Conservation (phyloP, 2,797 vertebrate genomes). For the Taenioides sp. region DNA sequence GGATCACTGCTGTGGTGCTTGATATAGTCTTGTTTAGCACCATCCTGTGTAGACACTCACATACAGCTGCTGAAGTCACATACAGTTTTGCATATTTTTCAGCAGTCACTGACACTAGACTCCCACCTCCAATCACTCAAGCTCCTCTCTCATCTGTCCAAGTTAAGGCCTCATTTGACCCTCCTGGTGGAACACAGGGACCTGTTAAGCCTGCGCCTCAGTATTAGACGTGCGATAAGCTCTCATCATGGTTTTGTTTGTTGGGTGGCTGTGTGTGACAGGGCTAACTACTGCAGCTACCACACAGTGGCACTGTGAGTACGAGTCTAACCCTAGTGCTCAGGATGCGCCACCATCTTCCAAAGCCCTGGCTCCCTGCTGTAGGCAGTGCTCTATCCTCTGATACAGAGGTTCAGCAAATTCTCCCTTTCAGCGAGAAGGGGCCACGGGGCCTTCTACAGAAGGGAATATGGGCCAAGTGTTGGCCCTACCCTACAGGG, state of each 20-base stretch:
- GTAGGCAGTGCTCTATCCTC: constrained; percentile 76
- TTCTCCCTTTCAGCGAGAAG: constrained; percentile 61
- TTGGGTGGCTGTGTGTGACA: constrained; percentile 64
- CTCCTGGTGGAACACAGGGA: constrained; percentile 55
- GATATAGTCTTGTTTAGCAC: constrained; percentile 58
- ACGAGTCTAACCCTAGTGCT: constrained; percentile 69
- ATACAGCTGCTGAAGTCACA: constrained; percentile 58
- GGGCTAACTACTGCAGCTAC: constrained; percentile 73
- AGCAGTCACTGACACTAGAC: constrained; percentile 51
- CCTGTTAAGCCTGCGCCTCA: constrained; percentile 42
- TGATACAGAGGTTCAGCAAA: constrained; percentile 82
- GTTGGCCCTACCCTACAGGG: constrained; percentile 69
- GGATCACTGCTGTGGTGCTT: constrained; percentile 63
- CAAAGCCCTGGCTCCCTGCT: constrained; percentile 60
- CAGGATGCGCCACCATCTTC: constrained; percentile 66
- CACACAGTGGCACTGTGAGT: constrained; percentile 78
- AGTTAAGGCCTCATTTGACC: constrained; percentile 75
- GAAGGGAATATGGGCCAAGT: constrained; percentile 68
- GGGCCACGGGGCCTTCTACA: constrained; percentile 54
- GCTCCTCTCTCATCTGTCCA: constrained; percentile 51
- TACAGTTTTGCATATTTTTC: constrained; percentile 63
- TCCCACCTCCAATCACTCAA: constrained; percentile 44
- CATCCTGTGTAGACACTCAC: constrained; percentile 48
- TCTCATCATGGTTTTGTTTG: constrained; percentile 46
- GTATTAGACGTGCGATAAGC: constrained; percentile 45